Evolutionary conservation across 2,888 invertebrate species (phyloP).

Genomic region (Hirudinaria manillensis): DNA sequence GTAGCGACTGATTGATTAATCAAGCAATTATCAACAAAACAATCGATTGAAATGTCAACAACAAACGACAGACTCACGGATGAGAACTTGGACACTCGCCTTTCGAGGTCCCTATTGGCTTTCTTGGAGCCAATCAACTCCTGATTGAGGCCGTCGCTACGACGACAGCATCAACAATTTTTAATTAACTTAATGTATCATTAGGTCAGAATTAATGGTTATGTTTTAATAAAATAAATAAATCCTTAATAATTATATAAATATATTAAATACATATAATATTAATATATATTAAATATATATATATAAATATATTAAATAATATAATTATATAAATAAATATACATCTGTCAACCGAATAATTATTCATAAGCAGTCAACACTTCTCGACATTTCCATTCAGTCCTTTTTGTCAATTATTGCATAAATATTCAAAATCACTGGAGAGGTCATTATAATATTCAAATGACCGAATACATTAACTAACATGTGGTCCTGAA

Average conservation of each 20-base stretch:
- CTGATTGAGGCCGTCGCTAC: constrained; percentile 1
- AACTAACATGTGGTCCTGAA: neutral
- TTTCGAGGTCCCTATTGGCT: neutral
- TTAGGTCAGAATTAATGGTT: neutral
- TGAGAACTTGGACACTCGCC: neutral
- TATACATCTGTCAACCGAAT: too few relatives aligned
- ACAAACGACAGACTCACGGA: neutral
- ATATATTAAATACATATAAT: too few relatives aligned
- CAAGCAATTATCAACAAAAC: neutral
- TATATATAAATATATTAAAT: too few relatives aligned
- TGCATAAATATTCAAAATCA: too few relatives aligned
- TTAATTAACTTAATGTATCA: neutral
- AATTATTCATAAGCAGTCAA: too few relatives aligned
- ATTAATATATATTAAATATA: too few relatives aligned
- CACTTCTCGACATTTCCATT: too few relatives aligned
- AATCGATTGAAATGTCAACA: neutral
- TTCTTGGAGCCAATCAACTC: neutral
- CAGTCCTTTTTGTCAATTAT: too few relatives aligned
- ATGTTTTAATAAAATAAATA: neutral
- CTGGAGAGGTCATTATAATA: too few relatives aligned
- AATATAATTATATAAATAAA: too few relatives aligned
- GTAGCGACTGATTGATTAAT: neutral
- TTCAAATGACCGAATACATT: neutral
- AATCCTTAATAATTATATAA: neutral
- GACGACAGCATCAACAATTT: neutral